Conservation (phyloP, 2,113 vertebrate species). For the Manacus vitellinus region DNA sequence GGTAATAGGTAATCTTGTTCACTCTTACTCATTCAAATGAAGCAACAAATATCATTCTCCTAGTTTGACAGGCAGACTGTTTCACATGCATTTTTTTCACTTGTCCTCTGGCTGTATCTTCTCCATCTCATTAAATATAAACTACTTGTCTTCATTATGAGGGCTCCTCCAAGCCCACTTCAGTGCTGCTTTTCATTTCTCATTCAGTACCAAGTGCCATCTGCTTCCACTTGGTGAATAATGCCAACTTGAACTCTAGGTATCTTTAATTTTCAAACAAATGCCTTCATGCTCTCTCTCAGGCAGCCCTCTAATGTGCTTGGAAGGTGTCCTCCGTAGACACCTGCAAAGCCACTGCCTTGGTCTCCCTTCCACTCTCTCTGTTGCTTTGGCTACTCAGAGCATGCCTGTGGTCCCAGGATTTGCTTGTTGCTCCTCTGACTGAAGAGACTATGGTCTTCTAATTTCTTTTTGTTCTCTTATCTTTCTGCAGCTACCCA, state of each 20-base stretch:
- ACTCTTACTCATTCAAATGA: not conserved
- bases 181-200: conserved; percentile 19
- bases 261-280: not conserved
- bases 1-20: conserved; percentile 5
- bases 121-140: conserved; percentile 25
- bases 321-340: not conserved
- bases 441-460: not conserved
- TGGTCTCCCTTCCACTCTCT: not conserved
- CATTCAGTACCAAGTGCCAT: conserved; percentile 33
- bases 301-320: not conserved
- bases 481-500: not conserved
- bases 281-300: not conserved
- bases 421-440: not conserved
- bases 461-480: not conserved
- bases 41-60: conserved; percentile 4
- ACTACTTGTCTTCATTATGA: conserved; percentile 41
- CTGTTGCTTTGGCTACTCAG: not conserved
- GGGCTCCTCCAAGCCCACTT: conserved; percentile 21
- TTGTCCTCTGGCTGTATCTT: conserved; percentile 35
- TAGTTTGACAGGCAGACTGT: not conserved
- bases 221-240: conserved; percentile 39
- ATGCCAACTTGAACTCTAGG: not conserved
- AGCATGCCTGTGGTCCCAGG: not conserved
- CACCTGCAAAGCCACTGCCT: not conserved
- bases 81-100: not conserved